Base-by-base conservation (phyloP, 2,113 vertebrate species). In the Gila orcuttii region DNA sequence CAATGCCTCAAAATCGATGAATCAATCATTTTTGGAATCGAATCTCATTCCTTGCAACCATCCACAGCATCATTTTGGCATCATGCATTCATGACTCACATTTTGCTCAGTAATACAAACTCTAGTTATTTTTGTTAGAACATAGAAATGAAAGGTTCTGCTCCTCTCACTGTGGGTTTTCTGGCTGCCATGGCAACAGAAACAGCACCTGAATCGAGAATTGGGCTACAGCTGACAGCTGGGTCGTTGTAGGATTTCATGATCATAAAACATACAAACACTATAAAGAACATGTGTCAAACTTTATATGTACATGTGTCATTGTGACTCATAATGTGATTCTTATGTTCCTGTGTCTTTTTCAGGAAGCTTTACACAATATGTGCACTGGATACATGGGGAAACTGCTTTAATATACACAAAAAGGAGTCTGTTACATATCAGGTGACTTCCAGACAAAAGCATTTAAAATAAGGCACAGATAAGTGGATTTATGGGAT, bases 111-210 rank as follows among this genome's bases (percentile, higher is more conserved):
- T 12, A 62, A 60, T 12, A 19, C 50, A 74, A 74, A 45, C 33
- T 69, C 7, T 10, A 39, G 19, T 71, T 39, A 71, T 15, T 75
- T 47, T 45, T 28, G 71, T 17, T 25, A 47, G 6, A 47, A 45
- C 42, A 28, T 15, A 25, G 7, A n/a, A 62, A 62, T 8, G 3
- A 28, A 47, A 47, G 8, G n/a, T 23, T 85, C 13, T 42, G 19
- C 11, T 36, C 28, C 1, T 12, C 39, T 60, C 19, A 79, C 71
- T 73, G 7, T 66, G 76, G 86, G 74, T 76, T 79, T 80, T 78
- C 55, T 47, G 57, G 89, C 66, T 90, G 85, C 85, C 86, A 88
- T 90, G 89, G 87, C 88, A 90, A 91, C 88, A 36, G 39, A 28
- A 75, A 69, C 42, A 23, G 64, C 25, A 66, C 76, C 68, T 88